Conservation (phyloP, 2,888 invertebrate genomes). For the Drosophila pseudotakahashii region DNA sequence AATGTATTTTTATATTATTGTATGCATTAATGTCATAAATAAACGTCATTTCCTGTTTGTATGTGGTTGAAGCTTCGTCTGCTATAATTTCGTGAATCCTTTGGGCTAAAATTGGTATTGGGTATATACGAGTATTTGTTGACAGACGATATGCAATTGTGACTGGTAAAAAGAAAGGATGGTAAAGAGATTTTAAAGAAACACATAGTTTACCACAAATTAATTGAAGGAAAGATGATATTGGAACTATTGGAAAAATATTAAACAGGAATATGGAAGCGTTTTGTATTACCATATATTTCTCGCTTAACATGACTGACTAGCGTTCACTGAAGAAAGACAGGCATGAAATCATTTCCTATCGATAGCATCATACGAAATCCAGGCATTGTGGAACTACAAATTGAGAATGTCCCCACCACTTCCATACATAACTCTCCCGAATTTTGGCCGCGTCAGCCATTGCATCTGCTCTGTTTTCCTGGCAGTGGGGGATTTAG, state of each 20-base stretch:
- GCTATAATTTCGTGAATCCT: slow-evolving; percentile 60
- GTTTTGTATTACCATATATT: too few species aligned
- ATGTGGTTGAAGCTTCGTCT: slow-evolving; percentile 13
- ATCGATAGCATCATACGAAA: background rate
- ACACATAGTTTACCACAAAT: too few species aligned
- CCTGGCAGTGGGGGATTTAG: background rate
- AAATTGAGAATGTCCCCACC: background rate
- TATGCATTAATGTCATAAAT: slow-evolving; percentile 53
- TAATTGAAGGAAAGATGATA: too few species aligned
- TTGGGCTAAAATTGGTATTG: slow-evolving; percentile 42
- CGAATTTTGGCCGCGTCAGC: background rate
- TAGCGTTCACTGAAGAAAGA: too few species aligned
- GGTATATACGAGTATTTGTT: slow-evolving; percentile 12
- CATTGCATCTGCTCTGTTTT: background rate
- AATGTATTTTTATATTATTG: slow-evolving; percentile 43
- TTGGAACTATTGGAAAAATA: too few species aligned
- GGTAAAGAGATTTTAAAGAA: too few species aligned
- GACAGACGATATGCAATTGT: slow-evolving; percentile 13
- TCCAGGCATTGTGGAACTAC: background rate
- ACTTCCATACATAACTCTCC: background rate
- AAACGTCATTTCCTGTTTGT: slow-evolving; percentile 32
- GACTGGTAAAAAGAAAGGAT: too few species aligned
- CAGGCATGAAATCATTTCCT: background rate
- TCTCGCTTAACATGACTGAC: too few species aligned
- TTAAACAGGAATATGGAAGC: too few species aligned